Percentiles rank a stretch among this genome's conserved stretches.
Conservation (phyloP, 1,140 invertebrate genomes). For the Liolophura sinensis region DNA sequence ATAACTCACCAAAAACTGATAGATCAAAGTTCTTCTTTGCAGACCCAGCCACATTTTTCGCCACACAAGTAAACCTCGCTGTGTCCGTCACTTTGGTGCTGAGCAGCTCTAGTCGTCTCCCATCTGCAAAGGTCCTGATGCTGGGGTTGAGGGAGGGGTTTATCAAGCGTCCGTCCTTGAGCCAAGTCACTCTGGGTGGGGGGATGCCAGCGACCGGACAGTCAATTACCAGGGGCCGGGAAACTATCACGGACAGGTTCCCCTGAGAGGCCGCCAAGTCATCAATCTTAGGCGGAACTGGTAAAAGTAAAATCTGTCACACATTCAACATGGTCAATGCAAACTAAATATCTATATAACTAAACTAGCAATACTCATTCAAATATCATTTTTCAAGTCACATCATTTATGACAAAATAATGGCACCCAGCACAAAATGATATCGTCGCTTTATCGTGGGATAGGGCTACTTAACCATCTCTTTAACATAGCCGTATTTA, state of each 20-base stretch:
- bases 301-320: slow-evolving; percentile 4
- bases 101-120: slow-evolving; percentile 39
- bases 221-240: slow-evolving; percentile 44
- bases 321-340: neutral
- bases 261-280: slow-evolving; percentile 19
- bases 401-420: too few relatives aligned
- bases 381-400: too few relatives aligned
- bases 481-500: too few relatives aligned
- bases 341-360: neutral
- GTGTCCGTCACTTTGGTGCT: slow-evolving; percentile 49
- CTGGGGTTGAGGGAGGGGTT: slow-evolving; percentile 31
- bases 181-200: slow-evolving; percentile 49
- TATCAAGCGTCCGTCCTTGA: slow-evolving; percentile 43
- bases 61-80: slow-evolving; percentile 61
- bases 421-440: too few relatives aligned
- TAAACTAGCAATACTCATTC: too few relatives aligned
- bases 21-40: slow-evolving; percentile 40
- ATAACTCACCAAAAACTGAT: slow-evolving; percentile 49
- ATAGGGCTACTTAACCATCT: too few relatives aligned
- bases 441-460: too few relatives aligned
- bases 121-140: slow-evolving; percentile 33
- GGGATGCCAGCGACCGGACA: slow-evolving; percentile 60
- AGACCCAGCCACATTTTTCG: slow-evolving; percentile 58
- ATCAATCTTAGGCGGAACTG: slow-evolving; percentile 46
- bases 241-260: slow-evolving; percentile 38